Conservation (phyloP, 2,888 invertebrate genomes). For the Agriopis leucophaearia region DNA sequence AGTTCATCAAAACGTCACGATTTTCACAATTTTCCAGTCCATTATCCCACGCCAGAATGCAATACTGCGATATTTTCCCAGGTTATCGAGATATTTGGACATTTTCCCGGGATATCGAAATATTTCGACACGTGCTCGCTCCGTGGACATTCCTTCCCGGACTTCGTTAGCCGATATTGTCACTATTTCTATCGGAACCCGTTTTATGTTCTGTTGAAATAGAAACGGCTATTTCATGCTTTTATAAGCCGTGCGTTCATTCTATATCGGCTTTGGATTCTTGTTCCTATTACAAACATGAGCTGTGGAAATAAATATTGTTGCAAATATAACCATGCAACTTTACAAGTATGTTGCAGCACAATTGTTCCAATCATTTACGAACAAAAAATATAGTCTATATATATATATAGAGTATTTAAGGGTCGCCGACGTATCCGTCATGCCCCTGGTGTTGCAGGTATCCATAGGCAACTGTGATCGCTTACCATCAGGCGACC, state of each 20-base stretch:
- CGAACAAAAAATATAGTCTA: too few relatives aligned
- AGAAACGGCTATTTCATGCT: constrained; percentile 37
- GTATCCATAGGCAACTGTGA: too few relatives aligned
- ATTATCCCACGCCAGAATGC: constrained; percentile 25
- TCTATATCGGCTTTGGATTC: constrained; percentile 26
- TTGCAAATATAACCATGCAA: too few relatives aligned
- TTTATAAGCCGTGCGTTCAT: constrained; percentile 29
- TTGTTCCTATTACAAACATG: constrained; percentile 34
- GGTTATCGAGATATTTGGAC: constrained; percentile 12
- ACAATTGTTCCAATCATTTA: too few relatives aligned
- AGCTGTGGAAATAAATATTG: constrained; percentile 21
- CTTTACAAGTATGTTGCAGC: neutral
- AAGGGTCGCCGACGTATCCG: too few relatives aligned
- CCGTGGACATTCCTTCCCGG: constrained; percentile 30
- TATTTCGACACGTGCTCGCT: constrained; percentile 37
- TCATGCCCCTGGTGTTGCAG: too few relatives aligned
- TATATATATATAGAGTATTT: too few relatives aligned
- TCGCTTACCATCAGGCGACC: too few relatives aligned
- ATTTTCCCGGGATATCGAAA: constrained; percentile 31
- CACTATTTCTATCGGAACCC: constrained; percentile 32
- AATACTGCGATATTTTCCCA: constrained; percentile 15
- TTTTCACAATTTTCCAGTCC: constrained; percentile 5
- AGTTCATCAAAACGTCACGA: neutral
- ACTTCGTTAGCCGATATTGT: constrained; percentile 46
- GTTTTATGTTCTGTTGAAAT: constrained; percentile 34